Percentiles rank a stretch among this genome's conserved stretches.
Evolutionary conservation across 37 sponge, comb jelly and placozoan species (phyloP).

Genomic region (Corticium candelabrum): DNA sequence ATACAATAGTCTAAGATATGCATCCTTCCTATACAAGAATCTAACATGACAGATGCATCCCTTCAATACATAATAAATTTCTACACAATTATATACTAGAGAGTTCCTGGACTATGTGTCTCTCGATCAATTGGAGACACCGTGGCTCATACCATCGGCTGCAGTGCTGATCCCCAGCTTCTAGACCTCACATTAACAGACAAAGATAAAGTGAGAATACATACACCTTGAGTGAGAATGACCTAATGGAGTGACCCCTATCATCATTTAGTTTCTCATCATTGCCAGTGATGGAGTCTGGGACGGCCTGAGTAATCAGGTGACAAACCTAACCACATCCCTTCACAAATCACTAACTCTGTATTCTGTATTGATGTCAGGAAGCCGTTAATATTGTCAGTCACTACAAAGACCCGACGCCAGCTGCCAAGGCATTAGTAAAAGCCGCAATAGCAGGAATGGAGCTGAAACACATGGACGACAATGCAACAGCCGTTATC

Average conservation of each 20-base stretch:
- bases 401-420: neutral
- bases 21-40: no score
- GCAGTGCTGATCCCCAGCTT: slow-evolving; percentile 1
- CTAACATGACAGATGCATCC: no score
- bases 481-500: slow-evolving; percentile 16
- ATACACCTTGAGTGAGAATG: no score
- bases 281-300: slow-evolving; percentile 2
- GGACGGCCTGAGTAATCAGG: neutral
- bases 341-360: neutral
- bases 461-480: slow-evolving; percentile 31
- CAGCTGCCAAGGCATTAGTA: slow-evolving; percentile 1
- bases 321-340: neutral
- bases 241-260: neutral
- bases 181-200: neutral
- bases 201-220: slow-evolving; percentile 1
- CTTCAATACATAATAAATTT: neutral
- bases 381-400: neutral
- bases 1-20: no score
- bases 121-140: slow-evolving; percentile 5
- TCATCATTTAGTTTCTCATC: neutral
- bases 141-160: slow-evolving; percentile 5
- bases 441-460: slow-evolving; percentile 9
- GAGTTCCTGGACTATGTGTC: neutral
- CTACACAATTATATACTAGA: neutral
- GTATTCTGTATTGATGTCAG: no score